phyloP scores from a whole-genome alignment of 2,113 vertebrate species.

The Antechinus flavipes region DNA sequence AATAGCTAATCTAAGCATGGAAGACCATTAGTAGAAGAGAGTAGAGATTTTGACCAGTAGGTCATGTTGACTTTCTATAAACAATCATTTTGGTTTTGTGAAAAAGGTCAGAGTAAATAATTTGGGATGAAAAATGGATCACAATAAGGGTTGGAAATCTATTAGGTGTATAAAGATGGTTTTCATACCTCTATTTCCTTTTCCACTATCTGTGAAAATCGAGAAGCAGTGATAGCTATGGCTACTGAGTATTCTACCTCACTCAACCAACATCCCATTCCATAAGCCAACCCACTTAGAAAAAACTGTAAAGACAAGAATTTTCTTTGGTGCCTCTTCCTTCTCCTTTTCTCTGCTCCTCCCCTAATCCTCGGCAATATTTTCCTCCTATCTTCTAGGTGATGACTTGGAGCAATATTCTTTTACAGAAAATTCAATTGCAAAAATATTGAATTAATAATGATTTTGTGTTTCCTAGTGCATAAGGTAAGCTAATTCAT shows the following conservation, averaged over 20 bases:
- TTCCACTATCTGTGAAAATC: background rate
- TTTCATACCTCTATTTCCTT: background rate
- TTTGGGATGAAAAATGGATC: background rate
- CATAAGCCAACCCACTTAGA: background rate
- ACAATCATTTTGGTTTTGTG: background rate
- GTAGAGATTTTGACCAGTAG: background rate
- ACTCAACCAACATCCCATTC: background rate
- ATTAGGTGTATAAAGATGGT: background rate
- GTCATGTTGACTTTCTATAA: background rate
- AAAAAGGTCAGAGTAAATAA: background rate
- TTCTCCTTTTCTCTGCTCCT: background rate
- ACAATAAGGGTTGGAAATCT: background rate
- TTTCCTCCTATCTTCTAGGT: background rate
- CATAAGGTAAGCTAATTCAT: background rate
- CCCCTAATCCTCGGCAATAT: background rate
- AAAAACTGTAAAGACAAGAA: background rate
- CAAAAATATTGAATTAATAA: background rate
- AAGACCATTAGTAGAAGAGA: constrained; percentile 7
- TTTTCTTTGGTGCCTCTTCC: background rate
- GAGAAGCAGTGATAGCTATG: background rate
- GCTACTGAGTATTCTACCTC: background rate
- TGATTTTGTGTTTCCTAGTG: background rate
- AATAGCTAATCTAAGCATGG: constrained; percentile 1
- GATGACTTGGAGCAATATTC: background rate
- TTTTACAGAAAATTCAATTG: background rate